Percentiles rank a stretch among this genome's conserved stretches.
phyloP scores from a whole-genome alignment of 2,888 invertebrate genomes.

The Melitaea athalia region DNA sequence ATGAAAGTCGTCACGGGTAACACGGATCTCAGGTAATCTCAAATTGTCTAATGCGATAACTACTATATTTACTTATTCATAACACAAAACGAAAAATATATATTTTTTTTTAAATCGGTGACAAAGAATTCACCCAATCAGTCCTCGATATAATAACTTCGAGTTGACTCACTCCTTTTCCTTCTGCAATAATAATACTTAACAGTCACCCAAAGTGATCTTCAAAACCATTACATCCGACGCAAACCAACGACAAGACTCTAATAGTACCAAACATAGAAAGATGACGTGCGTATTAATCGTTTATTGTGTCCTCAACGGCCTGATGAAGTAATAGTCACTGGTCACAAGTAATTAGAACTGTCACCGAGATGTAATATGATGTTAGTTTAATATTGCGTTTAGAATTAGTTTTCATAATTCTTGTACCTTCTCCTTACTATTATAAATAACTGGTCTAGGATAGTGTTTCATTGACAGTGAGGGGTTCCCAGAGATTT shows the following conservation, averaged over 20 bases:
- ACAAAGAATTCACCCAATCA: no score
- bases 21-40: no score
- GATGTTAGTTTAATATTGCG: slow-evolving; percentile 21
- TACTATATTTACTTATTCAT: no score
- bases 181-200: slow-evolving; percentile 26
- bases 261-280: slow-evolving; percentile 43
- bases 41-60: no score
- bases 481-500: no score
- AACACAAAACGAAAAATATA: no score
- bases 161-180: slow-evolving; percentile 5
- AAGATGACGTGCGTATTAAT: slow-evolving; percentile 46
- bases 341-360: slow-evolving; percentile 22
- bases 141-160: no score
- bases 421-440: no score
- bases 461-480: no score
- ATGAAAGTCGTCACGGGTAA: no score
- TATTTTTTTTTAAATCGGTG: no score
- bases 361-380: slow-evolving; percentile 38
- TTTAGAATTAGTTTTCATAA: not conserved
- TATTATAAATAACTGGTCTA: no score
- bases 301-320: slow-evolving; percentile 41
- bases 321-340: slow-evolving; percentile 29
- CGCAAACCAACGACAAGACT: slow-evolving; percentile 26
- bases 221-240: slow-evolving; percentile 32
- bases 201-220: slow-evolving; percentile 14